These are phyloP conservation scores for Toxotes jaculatrix DNA, from an alignment of 2,113 vertebrate species.

Conservation along the genomic window DNA sequence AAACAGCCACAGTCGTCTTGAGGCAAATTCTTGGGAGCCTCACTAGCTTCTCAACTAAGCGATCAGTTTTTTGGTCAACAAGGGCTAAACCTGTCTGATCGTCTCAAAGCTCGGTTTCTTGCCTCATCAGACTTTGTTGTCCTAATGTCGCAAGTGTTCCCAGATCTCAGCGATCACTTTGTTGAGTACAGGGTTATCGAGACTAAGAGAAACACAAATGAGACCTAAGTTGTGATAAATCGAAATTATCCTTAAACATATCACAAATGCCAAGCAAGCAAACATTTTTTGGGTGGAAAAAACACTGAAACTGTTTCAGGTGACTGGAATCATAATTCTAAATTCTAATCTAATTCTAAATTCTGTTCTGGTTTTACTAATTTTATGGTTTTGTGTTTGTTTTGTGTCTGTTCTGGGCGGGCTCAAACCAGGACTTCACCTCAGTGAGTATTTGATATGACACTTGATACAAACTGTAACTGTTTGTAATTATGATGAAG, in stretches of 20 bases:
- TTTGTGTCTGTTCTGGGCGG: not conserved
- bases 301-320: not conserved
- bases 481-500: not conserved
- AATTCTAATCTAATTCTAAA: too few relatives aligned
- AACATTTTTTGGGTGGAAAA: too few relatives aligned
- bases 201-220: not conserved
- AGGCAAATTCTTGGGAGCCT: not conserved
- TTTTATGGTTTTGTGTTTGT: not conserved
- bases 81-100: too few relatives aligned
- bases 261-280: too few relatives aligned
- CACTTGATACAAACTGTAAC: not conserved
- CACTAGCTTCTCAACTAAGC: not conserved
- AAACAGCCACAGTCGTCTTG: not conserved
- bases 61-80: too few relatives aligned
- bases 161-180: too few relatives aligned
- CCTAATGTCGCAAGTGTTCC: too few relatives aligned
- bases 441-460: constrained; percentile 80
- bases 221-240: not conserved
- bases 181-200: too few relatives aligned
- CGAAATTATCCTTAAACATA: not conserved
- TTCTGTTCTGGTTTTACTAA: constrained; percentile 25
- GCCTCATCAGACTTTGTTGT: too few relatives aligned
- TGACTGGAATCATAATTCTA: not conserved
- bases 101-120: too few relatives aligned
- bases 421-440: constrained; percentile 83